A percentile compares a stretch with the other conserved stretches of the same genome.
These are phyloP conservation scores for Drosophila willistoni DNA, from an alignment of 1,140 invertebrate genomes.

Conservation along the genomic window DNA sequence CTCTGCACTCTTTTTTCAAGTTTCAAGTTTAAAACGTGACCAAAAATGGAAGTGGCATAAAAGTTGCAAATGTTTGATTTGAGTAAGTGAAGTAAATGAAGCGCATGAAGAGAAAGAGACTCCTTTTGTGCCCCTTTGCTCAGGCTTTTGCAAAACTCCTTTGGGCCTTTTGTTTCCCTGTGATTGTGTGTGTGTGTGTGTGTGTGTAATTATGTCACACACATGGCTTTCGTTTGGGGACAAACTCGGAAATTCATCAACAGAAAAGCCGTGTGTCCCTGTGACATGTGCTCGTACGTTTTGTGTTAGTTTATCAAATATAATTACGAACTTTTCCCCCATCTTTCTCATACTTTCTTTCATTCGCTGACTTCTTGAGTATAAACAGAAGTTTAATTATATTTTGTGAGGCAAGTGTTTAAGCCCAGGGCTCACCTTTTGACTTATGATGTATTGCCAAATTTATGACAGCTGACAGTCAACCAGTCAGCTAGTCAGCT, in stretches of 20 bases:
- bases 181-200: slow-evolving; percentile 21
- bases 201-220: slow-evolving; percentile 64
- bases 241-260: not conserved
- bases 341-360: not conserved
- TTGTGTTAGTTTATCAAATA: slow-evolving; percentile 72
- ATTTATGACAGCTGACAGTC: slow-evolving; percentile 69
- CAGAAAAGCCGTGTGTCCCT: slow-evolving; percentile 43
- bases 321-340: slow-evolving; percentile 67
- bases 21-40: slow-evolving; percentile 75
- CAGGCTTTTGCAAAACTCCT: slow-evolving; percentile 11
- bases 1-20: slow-evolving; percentile 32
- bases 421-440: slow-evolving; percentile 72
- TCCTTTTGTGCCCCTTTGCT: not conserved
- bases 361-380: slow-evolving; percentile 29
- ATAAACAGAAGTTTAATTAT: slow-evolving; percentile 82
- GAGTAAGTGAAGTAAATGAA: slow-evolving; percentile 56
- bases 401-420: slow-evolving; percentile 66
- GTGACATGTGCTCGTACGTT: slow-evolving; percentile 57
- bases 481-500: not conserved
- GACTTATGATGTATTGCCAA: slow-evolving; percentile 77
- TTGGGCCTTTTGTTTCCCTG: slow-evolving; percentile 40
- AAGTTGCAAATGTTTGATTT: slow-evolving; percentile 30
- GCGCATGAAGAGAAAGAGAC: slow-evolving; percentile 38
- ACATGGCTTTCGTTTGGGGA: slow-evolving; percentile 25
- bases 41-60: slow-evolving; percentile 31